phyloP scores from a whole-genome alignment of 2,113 vertebrate species.

The Cyanoderma ruficeps region DNA sequence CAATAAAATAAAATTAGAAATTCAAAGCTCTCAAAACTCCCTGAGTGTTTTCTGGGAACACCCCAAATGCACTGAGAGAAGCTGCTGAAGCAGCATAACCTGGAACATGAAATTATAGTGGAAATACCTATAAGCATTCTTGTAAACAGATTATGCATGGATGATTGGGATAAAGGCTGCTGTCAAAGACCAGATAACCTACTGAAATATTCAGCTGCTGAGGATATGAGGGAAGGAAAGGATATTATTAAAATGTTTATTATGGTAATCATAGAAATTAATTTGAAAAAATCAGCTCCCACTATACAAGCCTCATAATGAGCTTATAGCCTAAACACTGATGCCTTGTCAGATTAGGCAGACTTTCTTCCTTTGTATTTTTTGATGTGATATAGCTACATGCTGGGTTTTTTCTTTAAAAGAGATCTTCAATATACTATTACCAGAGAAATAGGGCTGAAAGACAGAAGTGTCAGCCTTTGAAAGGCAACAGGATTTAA shows the following conservation, averaged over 20 bases:
- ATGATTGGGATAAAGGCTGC: neutral
- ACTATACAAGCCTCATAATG: constrained; percentile 27
- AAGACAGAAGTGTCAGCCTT: neutral
- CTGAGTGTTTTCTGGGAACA: neutral
- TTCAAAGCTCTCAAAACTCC: neutral
- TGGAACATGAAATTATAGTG: neutral
- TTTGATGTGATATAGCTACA: neutral
- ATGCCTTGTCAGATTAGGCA: constrained; percentile 34
- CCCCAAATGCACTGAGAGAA: neutral
- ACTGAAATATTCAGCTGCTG: constrained; percentile 12
- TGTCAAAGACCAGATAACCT: neutral
- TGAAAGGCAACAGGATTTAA: constrained; percentile 39
- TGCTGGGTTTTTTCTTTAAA: neutral
- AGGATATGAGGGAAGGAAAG: neutral
- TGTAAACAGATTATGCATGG: neutral
- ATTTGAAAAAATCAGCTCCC: constrained; percentile 33
- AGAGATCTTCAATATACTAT: neutral
- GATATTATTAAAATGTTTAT: constrained; percentile 41
- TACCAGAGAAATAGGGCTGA: neutral
- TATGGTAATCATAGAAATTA: constrained; percentile 53
- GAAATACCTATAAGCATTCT: neutral
- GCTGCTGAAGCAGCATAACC: constrained; percentile 3
- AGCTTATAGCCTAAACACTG: constrained; percentile 27
- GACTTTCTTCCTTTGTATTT: constrained; percentile 12
- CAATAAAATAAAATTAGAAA: neutral